Conservation (phyloP, 2,113 vertebrate genomes). For the Aramus guarauna region DNA sequence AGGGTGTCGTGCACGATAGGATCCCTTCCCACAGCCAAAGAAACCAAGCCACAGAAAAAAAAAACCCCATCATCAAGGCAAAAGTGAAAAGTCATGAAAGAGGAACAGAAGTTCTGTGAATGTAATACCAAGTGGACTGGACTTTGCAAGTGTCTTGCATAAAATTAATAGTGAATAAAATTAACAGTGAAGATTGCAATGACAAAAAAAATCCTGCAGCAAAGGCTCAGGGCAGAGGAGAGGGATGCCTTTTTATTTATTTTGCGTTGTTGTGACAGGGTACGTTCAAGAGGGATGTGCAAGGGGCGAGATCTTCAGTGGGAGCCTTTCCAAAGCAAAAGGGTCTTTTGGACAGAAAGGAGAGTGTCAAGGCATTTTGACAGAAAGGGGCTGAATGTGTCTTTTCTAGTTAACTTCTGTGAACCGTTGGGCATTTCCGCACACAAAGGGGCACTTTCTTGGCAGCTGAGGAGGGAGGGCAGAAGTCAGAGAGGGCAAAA, state of each 20-base stretch:
- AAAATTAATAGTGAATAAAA: background rate
- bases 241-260: conserved; percentile 20
- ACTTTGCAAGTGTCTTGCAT: background rate
- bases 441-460: conserved; percentile 72
- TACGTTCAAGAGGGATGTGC: conserved; percentile 46
- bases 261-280: conserved; percentile 7
- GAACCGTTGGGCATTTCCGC: conserved; percentile 46
- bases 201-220: background rate
- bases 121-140: background rate
- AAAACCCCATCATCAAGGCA: background rate
- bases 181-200: background rate
- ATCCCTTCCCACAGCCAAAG: background rate
- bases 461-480: conserved; percentile 43
- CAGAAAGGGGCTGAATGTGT: conserved; percentile 62
- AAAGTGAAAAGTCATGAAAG: background rate
- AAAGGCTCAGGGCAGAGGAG: background rate
- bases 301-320: background rate
- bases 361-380: conserved; percentile 37
- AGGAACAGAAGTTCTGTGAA: background rate
- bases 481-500: conserved; percentile 69
- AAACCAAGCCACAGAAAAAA: background rate
- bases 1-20: fast-evolving
- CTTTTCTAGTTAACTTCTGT: conserved; percentile 65
- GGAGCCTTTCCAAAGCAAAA: conserved; percentile 26
- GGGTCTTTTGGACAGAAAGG: conserved; percentile 35